These are phyloP conservation scores for Helarctos malayanus DNA, from an alignment of 2,797 vertebrate species.

Conservation along the genomic window DNA sequence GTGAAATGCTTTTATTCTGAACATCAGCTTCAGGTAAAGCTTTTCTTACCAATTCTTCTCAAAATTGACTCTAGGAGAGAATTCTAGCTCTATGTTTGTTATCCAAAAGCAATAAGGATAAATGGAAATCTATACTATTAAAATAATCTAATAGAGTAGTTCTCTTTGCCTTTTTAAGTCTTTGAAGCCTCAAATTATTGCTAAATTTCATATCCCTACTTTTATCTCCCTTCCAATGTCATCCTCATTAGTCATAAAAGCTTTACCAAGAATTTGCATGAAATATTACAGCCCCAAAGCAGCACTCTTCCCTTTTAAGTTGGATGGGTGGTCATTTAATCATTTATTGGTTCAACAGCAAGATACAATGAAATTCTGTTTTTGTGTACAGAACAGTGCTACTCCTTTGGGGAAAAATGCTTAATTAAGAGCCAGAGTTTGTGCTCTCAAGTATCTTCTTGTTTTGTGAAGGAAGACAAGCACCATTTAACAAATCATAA, in stretches of 20 bases:
- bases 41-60: neutral
- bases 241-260: slow-evolving; percentile 27
- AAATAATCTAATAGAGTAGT: neutral
- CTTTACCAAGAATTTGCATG: neutral
- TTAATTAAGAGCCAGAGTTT: neutral
- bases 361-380: neutral
- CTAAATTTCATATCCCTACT: neutral
- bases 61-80: neutral
- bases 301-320: neutral
- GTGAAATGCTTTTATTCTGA: neutral
- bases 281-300: neutral
- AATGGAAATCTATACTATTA: neutral
- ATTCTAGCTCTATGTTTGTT: neutral
- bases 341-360: neutral
- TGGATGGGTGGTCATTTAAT: neutral
- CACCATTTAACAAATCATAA: neutral
- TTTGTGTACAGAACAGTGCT: neutral
- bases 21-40: neutral
- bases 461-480: neutral
- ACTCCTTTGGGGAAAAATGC: neutral
- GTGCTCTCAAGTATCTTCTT: neutral
- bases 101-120: neutral
- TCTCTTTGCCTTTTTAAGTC: neutral
- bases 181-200: neutral
- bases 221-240: neutral